phyloP scores from a whole-genome alignment of 2,797 vertebrate genomes.

The Alectoris magna region DNA sequence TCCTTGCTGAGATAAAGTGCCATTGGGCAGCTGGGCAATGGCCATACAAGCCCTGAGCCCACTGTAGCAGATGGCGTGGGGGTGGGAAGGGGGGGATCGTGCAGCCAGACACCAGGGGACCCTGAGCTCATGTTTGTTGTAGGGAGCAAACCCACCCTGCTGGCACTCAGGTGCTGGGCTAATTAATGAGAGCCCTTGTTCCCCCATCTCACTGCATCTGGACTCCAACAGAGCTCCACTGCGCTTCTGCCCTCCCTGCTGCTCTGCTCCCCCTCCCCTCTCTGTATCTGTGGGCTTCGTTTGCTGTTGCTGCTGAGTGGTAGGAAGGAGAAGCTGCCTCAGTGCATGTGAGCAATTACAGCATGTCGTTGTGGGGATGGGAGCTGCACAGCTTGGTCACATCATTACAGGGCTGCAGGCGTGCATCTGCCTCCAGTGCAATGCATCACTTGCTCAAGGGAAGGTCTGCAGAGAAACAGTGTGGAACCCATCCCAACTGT shows the following conservation, averaged over 20 bases:
- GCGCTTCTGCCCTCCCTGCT: background rate
- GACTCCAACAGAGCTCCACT: background rate
- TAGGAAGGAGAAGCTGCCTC: background rate
- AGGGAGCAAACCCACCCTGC: background rate
- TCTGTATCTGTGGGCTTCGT: fast-evolving
- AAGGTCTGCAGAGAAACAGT: background rate
- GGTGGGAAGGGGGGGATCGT: background rate
- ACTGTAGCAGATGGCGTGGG: fast-evolving
- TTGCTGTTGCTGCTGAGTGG: fast-evolving
- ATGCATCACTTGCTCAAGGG: background rate
- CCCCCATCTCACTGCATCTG: fast-evolving
- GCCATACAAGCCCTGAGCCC: fast-evolving
- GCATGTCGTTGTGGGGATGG: fast-evolving
- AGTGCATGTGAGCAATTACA: background rate
- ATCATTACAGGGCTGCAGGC: background rate
- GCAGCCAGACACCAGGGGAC: background rate
- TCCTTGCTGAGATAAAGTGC: background rate
- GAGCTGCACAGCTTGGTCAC: background rate
- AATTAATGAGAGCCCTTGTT: background rate
- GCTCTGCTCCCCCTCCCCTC: background rate
- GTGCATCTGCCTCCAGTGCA: background rate
- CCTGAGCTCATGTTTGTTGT: background rate
- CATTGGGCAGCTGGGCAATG: background rate
- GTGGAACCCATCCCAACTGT: fast-evolving
- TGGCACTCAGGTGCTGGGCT: background rate